Evolutionary conservation across 1,140 invertebrate species (phyloP).

Genomic region (Charaxes varanes): DNA sequence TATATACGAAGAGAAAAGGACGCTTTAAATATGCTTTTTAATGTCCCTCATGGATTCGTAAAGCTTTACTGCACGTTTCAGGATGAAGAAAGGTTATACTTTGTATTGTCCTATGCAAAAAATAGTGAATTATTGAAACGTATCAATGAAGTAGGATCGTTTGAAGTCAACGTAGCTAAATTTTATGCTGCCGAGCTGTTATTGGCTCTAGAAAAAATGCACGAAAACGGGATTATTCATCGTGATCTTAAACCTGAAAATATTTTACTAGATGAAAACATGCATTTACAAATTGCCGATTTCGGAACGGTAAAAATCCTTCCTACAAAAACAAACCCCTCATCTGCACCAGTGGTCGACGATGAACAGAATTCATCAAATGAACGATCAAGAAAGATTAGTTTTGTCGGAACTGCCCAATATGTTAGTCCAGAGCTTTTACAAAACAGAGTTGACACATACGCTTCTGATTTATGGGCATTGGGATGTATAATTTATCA

Average conservation of each 20-base stretch:
- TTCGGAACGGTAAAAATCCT: slow-evolving; percentile 97
- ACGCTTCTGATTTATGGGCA: slow-evolving; percentile 97
- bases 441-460: slow-evolving; percentile 85
- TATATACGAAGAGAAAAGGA: slow-evolving; percentile 96
- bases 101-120: slow-evolving; percentile 96
- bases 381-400: slow-evolving; percentile 79
- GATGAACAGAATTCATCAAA: slow-evolving; percentile 42
- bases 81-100: slow-evolving; percentile 94
- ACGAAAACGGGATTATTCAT: slow-evolving; percentile 93
- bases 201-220: slow-evolving; percentile 93
- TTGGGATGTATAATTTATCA: slow-evolving; percentile 98
- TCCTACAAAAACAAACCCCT: slow-evolving; percentile 51
- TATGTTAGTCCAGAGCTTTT: slow-evolving; percentile 98
- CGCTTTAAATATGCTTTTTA: slow-evolving; percentile 85
- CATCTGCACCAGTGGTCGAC: slow-evolving; percentile 31
- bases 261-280: slow-evolving; percentile 91
- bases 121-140: slow-evolving; percentile 95
- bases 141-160: slow-evolving; percentile 92
- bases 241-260: slow-evolving; percentile 94
- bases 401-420: slow-evolving; percentile 99
- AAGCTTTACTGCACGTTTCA: slow-evolving; percentile 98
- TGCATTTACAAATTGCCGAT: slow-evolving; percentile 98
- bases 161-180: slow-evolving; percentile 90
- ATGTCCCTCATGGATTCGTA: slow-evolving; percentile 87
- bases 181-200: slow-evolving; percentile 97